A percentile compares a stretch with the other conserved stretches of the same genome.
Conservation (phyloP, 2,797 vertebrate genomes). For the Leucoraja ocellata region DNA sequence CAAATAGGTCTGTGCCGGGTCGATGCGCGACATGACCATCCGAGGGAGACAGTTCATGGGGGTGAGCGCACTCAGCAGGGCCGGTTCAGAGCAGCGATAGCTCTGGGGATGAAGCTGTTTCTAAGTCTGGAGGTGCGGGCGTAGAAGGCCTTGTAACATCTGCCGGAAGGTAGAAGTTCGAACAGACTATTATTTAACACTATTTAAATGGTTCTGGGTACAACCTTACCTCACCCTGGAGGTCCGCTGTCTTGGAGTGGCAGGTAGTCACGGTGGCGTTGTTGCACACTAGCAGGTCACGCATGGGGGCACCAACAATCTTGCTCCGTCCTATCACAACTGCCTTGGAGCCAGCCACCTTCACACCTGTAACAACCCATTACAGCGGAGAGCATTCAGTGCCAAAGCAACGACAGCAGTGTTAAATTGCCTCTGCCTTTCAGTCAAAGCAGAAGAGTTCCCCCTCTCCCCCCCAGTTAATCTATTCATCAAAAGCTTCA, state of each 20-base stretch:
- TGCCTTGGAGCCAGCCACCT: conserved; percentile 78
- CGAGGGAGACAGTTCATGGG: no score
- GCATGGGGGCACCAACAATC: conserved; percentile 95
- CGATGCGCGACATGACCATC: no score
- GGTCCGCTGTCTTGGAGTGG: conserved; percentile 81
- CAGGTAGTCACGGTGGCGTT: conserved; percentile 93
- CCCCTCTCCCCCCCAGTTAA: no score
- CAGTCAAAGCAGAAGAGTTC: background rate
- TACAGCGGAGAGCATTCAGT: background rate
- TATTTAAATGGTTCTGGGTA: background rate
- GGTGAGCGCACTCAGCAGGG: no score
- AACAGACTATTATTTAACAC: no score
- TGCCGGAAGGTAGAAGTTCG: no score
- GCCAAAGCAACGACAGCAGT: background rate
- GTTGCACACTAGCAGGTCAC: conserved; percentile 89
- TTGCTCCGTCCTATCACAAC: conserved; percentile 94
- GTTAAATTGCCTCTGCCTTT: background rate
- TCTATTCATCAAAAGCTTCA: no score
- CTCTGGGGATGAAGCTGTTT: no score
- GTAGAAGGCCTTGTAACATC: no score
- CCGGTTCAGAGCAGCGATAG: no score
- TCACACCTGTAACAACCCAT: conserved; percentile 61
- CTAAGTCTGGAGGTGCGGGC: no score
- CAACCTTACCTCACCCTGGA: conserved; percentile 73
- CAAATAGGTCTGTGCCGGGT: no score